Conservation (phyloP, 2,888 invertebrate genomes). For the Trimorus sp. region DNA sequence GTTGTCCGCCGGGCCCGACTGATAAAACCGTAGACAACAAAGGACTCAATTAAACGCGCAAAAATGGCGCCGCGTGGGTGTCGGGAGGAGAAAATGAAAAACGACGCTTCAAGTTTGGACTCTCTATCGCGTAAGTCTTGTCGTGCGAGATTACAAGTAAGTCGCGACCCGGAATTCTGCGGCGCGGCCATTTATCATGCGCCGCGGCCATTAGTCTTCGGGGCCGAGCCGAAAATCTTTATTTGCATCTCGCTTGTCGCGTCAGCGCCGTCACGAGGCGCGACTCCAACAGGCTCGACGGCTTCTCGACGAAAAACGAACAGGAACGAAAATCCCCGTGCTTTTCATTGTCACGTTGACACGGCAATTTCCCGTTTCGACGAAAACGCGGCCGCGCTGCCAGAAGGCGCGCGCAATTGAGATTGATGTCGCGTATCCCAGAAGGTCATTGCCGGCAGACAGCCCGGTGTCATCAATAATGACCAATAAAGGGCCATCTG, state of each 20-base stretch:
- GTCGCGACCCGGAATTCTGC: slow-evolving; percentile 68
- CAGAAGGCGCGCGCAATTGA: slow-evolving; percentile 44
- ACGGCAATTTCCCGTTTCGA: slow-evolving; percentile 16
- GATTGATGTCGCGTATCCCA: slow-evolving; percentile 55
- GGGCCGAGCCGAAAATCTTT: slow-evolving; percentile 72
- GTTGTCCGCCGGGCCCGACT: slow-evolving; percentile 21
- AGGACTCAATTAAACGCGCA: slow-evolving; percentile 59
- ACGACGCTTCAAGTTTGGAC: slow-evolving; percentile 63
- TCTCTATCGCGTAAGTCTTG: slow-evolving; percentile 60
- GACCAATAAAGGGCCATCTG: slow-evolving; percentile 52
- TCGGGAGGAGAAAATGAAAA: slow-evolving; percentile 54
- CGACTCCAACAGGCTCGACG: slow-evolving; percentile 58
- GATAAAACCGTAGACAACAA: slow-evolving; percentile 57
- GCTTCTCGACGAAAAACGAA: slow-evolving; percentile 23
- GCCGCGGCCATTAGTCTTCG: slow-evolving; percentile 61
- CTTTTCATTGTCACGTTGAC: slow-evolving; percentile 3
- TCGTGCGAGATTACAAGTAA: slow-evolving; percentile 60
- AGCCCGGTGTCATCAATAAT: slow-evolving; percentile 55
- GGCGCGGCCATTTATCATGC: slow-evolving; percentile 63
- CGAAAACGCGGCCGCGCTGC: slow-evolving; percentile 10
- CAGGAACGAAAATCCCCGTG: slow-evolving; percentile 5
- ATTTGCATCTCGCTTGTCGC: slow-evolving; percentile 75
- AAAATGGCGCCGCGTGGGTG: slow-evolving; percentile 56
- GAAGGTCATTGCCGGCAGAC: slow-evolving; percentile 41
- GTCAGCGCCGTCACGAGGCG: slow-evolving; percentile 64